Evolutionary conservation across 2,888 invertebrate genomes (phyloP), one percentile per base, ranked within the genome.

Genomic region (Agrilus biguttatus): DNA sequence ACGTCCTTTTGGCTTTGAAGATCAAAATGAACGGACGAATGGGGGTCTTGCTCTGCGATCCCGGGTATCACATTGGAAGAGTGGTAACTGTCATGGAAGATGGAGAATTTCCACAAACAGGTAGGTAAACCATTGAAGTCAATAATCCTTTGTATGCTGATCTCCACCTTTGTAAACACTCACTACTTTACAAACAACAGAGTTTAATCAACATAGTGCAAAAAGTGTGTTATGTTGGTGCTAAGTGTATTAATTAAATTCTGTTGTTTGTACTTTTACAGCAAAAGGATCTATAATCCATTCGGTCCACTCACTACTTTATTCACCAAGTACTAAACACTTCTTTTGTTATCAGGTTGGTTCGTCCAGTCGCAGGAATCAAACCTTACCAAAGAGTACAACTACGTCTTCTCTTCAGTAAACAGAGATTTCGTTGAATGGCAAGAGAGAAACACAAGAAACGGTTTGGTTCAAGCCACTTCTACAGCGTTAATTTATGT

Each of bases 71-170:
- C 65, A 83, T 91, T 47, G 82, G 85, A 36, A 73, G 88, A 47
- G 82, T 85, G 44, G 77, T 91, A 47, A 87, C 89, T 17, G 81
- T 90, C 41, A 92, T 91, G 91, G 72, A 75, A 33, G 91, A 92
- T 63, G 74, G 79, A 47, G 71, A 74, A 39, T 88, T 85, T 66
- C 92, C 91, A 12, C 88, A 92, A 57, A 90, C 91, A 47, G 85
- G 21, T 21, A 21, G 17, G 86, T 74, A 53, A 67, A 62, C 49
- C 23, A 34, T 33, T 33, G 23, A 23, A 28, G 10, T 28, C 7
- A 2, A 28, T 10, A 28, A 2, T 28, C 28, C 8, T 28, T 10
- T 28, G 5, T 5, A 17, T 5, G 5, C 21, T 21, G 4, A 21
- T 21, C 5, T 21, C 5, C 7, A 6, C 6, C n/a, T n/a, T n/a